Evolutionary conservation across 2,797 vertebrate species (phyloP), one percentile per base, ranked within the genome.

Genomic region (Picus viridis): DNA sequence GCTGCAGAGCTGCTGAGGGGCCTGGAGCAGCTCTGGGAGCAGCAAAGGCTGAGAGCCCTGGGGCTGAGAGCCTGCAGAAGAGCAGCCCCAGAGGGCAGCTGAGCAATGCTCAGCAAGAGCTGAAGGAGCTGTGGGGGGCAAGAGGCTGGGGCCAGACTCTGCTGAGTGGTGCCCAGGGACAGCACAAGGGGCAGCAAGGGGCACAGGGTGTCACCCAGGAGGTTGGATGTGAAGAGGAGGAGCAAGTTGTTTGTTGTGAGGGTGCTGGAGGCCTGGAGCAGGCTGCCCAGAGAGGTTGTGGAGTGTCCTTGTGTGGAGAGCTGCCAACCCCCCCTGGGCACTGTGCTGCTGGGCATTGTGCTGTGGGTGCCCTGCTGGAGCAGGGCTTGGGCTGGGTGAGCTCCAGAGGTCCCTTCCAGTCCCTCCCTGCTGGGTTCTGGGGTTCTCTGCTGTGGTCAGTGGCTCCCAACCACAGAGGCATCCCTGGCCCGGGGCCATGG

Each of bases 401-500:
- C 45, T 13, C 67, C 32, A 51, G 47, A 69, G 65, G 32, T 27
- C n/a, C 47, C 32, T 51, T 27, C 47, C 32, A 27, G 14, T 47
- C 47, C 12, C 11, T 8, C 26, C 32, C 10, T 51, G 49, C 49
- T 51, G 49, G 49, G 3, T 19, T 12, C 47, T 36, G 47, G n/a
- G 67, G 13, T 20, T 20, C n/a, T 64, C 15, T 39, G 53, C 51
- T 2, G 2, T 29, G 34, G 7, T 16, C 83, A 41, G 1, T 29
- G 64, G 43, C 57, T 90, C 80, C 67, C 10, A 6, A 5, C 26
- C 29, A 6, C 0, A 0, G 62, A 69, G 91, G 30, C 43, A 54
- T 72, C 62, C 79, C n/a, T 0, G 1, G 29, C 36, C 19, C 0
- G 0, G 34, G 36, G 12, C 34, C 0, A 0, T 6, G 4, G 23